phyloP scores from a whole-genome alignment of 2,113 vertebrate genomes.

The Propithecus coquereli region DNA sequence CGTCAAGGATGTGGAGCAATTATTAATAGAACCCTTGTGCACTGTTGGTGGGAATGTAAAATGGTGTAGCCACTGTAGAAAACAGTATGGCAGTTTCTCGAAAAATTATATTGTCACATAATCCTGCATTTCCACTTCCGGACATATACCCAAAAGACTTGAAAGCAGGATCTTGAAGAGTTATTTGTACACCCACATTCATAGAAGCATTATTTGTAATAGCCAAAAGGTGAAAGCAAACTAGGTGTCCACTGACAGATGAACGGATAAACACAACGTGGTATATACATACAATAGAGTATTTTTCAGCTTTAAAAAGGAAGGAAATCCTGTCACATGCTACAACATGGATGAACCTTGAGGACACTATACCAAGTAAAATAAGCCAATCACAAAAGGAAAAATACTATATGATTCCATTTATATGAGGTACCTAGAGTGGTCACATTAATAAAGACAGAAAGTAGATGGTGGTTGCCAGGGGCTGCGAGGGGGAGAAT shows the following conservation, averaged over 20 bases:
- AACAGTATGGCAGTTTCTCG: not conserved
- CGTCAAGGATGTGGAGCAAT: not conserved
- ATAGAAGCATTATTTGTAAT: not conserved
- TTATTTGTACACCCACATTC: not conserved
- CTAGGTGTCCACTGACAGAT: not conserved
- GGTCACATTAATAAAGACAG: not conserved
- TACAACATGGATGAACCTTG: not conserved
- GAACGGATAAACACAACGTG: not conserved
- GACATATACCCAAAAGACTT: not conserved
- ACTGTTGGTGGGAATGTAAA: not conserved
- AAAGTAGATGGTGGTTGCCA: not conserved
- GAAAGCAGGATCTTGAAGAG: not conserved
- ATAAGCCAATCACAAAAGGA: not conserved
- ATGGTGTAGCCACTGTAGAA: not conserved
- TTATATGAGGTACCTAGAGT: not conserved
- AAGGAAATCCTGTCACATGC: not conserved
- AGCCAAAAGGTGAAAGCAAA: not conserved
- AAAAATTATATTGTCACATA: not conserved
- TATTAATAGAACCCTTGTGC: not conserved
- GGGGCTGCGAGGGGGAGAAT: too few relatives aligned
- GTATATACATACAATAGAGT: not conserved
- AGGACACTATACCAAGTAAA: not conserved
- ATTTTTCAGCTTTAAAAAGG: not conserved
- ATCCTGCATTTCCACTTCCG: not conserved
- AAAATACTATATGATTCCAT: not conserved